Percentiles rank a stretch among this genome's conserved stretches.
These are phyloP conservation scores for Drosophila mettleri DNA, from an alignment of 2,888 invertebrate genomes.

Conservation along the genomic window DNA sequence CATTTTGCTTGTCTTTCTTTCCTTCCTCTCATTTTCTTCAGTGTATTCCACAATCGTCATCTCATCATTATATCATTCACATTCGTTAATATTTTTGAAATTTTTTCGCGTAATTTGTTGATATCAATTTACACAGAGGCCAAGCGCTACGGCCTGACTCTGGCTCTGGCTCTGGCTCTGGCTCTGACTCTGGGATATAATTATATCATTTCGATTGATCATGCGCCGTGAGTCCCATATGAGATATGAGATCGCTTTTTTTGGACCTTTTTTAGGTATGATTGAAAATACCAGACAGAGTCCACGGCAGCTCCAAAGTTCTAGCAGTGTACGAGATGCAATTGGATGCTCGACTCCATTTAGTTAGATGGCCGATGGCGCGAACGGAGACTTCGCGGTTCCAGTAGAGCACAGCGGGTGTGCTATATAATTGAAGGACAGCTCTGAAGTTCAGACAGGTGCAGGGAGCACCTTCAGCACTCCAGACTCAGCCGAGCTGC, in stretches of 20 bases:
- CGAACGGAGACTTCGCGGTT: slow-evolving; percentile 2
- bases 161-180: background rate
- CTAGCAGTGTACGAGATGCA: slow-evolving; percentile 49
- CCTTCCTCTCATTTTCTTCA: slow-evolving; percentile 17
- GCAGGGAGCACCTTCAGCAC: slow-evolving; percentile 43
- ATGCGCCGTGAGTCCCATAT: slow-evolving; percentile 58
- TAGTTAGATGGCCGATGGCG: slow-evolving; percentile 42
- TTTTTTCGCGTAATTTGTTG: slow-evolving; percentile 81
- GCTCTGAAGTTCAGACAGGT: slow-evolving; percentile 71
- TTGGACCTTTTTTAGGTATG: slow-evolving; percentile 40
- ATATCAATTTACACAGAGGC: slow-evolving; percentile 78
- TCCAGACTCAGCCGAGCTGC: slow-evolving; percentile 28
- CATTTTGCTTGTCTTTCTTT: background rate
- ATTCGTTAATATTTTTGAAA: slow-evolving; percentile 81
- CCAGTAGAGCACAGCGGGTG: slow-evolving; percentile 73
- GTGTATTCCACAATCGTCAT: slow-evolving; percentile 60
- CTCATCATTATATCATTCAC: slow-evolving; percentile 79
- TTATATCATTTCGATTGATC: slow-evolving; percentile 82
- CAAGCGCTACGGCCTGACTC: slow-evolving; percentile 9
- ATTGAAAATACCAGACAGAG: slow-evolving; percentile 51
- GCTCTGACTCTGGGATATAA: slow-evolving; percentile 55
- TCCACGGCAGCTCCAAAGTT: slow-evolving; percentile 27
- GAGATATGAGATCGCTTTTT: slow-evolving; percentile 32
- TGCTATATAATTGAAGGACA: slow-evolving; percentile 77
- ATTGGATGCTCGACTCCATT: slow-evolving; percentile 50